phyloP scores from a whole-genome alignment of 2,113 vertebrate species.

The Aspidoscelis tigris region DNA sequence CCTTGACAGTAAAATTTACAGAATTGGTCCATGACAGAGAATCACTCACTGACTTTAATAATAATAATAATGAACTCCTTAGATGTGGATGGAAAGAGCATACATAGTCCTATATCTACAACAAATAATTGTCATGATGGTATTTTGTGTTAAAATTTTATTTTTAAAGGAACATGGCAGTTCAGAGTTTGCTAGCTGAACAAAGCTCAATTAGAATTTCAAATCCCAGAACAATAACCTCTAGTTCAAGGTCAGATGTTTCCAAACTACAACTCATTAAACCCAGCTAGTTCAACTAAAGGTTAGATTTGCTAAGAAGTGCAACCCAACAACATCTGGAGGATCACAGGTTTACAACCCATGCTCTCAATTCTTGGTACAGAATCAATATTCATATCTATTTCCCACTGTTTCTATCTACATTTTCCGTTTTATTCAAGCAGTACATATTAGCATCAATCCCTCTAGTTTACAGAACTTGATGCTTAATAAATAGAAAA shows the following conservation, averaged over 20 bases:
- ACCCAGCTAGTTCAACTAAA: not conserved
- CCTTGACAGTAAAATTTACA: conserved; percentile 41
- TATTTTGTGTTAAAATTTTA: not conserved
- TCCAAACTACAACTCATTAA: not conserved
- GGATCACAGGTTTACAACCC: not conserved
- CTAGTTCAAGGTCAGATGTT: not conserved
- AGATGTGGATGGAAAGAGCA: not conserved
- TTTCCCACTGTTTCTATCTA: not conserved
- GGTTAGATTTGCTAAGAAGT: not conserved
- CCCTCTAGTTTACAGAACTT: not conserved
- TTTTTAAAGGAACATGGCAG: not conserved
- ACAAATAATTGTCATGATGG: not conserved
- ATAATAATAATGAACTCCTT: not conserved
- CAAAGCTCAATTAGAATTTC: not conserved
- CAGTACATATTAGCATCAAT: not conserved
- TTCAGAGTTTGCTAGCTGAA: not conserved
- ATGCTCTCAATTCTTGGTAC: not conserved
- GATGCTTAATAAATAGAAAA: not conserved
- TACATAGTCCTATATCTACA: not conserved
- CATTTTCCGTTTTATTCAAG: not conserved
- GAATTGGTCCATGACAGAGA: not conserved
- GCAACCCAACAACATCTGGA: not conserved
- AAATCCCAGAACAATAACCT: not conserved
- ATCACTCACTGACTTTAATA: not conserved
- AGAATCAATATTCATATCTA: not conserved